Evolutionary conservation across 2,888 invertebrate species (phyloP), one percentile per base, ranked within the genome.

Genomic region (Campoplex capitator): DNA sequence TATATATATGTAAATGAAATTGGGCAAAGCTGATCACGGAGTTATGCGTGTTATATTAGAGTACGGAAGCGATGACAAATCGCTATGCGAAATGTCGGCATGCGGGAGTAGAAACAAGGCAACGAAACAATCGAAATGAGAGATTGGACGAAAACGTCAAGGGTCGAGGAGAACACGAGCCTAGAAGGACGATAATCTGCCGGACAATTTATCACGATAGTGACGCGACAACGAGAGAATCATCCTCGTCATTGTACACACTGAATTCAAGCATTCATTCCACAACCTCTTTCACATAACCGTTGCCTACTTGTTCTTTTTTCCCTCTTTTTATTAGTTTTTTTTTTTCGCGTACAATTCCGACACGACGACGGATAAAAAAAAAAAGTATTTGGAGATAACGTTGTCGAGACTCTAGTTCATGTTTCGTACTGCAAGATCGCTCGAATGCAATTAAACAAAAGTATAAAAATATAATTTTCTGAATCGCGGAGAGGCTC

Each of bases 181-280:
- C 56, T 42, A 78, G 23, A 23, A 23, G 77, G 23, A 74, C 62
- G 84, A 87, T 84, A 73, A 84, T 87, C 80, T 81, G 77, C 68
- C 81, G 48, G 70, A 62, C 84, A 68, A 86, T 84, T 87, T 84
- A 84, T 87, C 84, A 84, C 56, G 74, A 84, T 86, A 68, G 84
- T 78, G 86, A 68, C 73, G 62, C 70, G 77, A 78, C 77, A 62
- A 65, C 70, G 77, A 78, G 84, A 80, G 58, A 51, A 23, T 56
- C 56, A 70, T 75, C 68, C 56, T 45, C 58, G 73, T 78, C 65
- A 56, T 81, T 67, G 67, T 75, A 45, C 54, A 70, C 45, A 23
- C 65, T 67, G 32, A 54, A 74, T 74, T 32, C 28, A 51, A 28
- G 65, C 45, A 79, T 56, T 58, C 42, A 58, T 76, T 56, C 51